Conservation (phyloP, 2,113 vertebrate species). For the Prunella fulvescens region DNA sequence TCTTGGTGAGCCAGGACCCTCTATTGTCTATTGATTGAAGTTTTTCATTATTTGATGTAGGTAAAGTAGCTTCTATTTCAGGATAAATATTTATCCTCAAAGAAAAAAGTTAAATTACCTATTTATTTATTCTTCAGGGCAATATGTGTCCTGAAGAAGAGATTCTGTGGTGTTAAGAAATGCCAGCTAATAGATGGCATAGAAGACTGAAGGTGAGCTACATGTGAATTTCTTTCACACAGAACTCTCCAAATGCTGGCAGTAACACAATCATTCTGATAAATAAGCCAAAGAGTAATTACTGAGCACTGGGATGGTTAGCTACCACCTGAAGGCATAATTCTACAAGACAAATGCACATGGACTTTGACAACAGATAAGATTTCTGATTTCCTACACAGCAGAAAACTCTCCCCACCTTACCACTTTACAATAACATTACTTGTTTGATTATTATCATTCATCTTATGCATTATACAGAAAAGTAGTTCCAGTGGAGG, state of each 20-base stretch:
- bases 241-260: not conserved
- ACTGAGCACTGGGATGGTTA: not conserved
- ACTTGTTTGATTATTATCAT: not conserved
- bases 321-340: not conserved
- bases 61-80: not conserved
- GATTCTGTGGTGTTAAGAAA: not conserved
- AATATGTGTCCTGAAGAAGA: not conserved
- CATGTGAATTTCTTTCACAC: not conserved
- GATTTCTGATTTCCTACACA: not conserved
- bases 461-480: not conserved
- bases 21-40: not conserved
- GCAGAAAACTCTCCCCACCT: not conserved
- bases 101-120: not conserved
- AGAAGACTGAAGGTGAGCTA: not conserved
- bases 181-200: not conserved
- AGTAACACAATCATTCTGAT: not conserved
- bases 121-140: not conserved
- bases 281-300: not conserved
- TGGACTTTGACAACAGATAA: not conserved
- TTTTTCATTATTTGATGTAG: not conserved
- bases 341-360: not conserved
- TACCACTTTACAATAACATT: not conserved
- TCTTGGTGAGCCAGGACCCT: not conserved
- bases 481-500: not conserved
- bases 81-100: not conserved